Percentiles rank a stretch among this genome's conserved stretches.
phyloP scores from a whole-genome alignment of 1,140 invertebrate genomes.

The Lepidurus apus region DNA sequence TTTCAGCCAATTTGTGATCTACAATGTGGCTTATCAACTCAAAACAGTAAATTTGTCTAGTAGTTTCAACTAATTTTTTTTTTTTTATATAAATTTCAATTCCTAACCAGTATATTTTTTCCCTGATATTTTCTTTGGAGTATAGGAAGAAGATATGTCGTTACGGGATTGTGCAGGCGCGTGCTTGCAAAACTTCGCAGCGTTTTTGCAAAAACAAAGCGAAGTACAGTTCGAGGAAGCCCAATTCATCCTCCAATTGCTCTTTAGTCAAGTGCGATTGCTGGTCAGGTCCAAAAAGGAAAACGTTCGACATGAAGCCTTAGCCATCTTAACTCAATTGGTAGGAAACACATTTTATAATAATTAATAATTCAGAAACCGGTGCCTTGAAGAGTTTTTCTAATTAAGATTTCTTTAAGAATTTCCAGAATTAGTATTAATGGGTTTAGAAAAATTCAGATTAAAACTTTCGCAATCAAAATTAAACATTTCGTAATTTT shows the following conservation, averaged over 20 bases:
- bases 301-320: conserved; percentile 63
- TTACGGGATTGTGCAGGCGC: conserved; percentile 69
- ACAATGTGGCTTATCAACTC: conserved; percentile 76
- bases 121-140: conserved; percentile 32
- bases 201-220: conserved; percentile 46
- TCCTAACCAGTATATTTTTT: not conserved
- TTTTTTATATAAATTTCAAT: too few relatives aligned
- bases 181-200: conserved; percentile 60
- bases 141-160: conserved; percentile 69
- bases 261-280: conserved; percentile 9
- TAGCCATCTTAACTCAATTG: conserved; percentile 67
- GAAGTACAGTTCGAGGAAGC: conserved; percentile 16
- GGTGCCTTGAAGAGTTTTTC: too few relatives aligned
- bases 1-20: conserved; percentile 64
- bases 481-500: too few relatives aligned
- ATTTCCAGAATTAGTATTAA: too few relatives aligned
- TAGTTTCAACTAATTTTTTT: not conserved
- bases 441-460: too few relatives aligned
- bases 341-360: conserved; percentile 39
- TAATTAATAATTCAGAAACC: not conserved
- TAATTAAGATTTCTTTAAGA: too few relatives aligned
- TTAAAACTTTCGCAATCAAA: too few relatives aligned
- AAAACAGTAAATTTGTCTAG: conserved; percentile 48
- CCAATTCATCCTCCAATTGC: conserved; percentile 32
- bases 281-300: conserved; percentile 52